Percentiles rank a stretch among this genome's conserved stretches.
Conservation (phyloP, 2,113 vertebrate genomes). For the Orthochromis malagaraziensis region DNA sequence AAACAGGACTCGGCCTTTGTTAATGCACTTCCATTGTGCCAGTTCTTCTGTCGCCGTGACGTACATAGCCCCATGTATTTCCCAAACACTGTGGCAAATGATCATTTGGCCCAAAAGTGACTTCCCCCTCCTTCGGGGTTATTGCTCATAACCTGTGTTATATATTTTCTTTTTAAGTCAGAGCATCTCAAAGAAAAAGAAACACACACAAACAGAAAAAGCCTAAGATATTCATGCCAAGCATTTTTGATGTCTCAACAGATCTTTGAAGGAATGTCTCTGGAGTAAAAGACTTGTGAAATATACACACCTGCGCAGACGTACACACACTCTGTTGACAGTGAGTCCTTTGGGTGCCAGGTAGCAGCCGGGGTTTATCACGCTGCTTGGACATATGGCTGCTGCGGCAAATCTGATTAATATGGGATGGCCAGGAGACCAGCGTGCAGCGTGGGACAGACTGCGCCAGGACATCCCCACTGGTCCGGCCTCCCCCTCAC, state of each 20-base stretch:
- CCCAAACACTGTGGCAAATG: constrained; percentile 27
- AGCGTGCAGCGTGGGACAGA: constrained; percentile 54
- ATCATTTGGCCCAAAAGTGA: constrained; percentile 20
- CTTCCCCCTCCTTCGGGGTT: constrained; percentile 28
- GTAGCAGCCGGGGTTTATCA: constrained; percentile 66
- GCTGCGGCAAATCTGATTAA: constrained; percentile 74
- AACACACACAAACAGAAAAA: background rate
- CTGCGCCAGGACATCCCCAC: constrained; percentile 67
- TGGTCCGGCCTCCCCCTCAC: constrained; percentile 44
- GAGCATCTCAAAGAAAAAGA: background rate
- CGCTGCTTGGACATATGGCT: constrained; percentile 75
- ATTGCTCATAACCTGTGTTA: background rate
- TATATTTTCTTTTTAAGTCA: background rate
- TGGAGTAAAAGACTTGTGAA: constrained; percentile 17
- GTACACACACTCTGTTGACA: constrained; percentile 42
- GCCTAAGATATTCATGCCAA: background rate
- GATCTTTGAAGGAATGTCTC: constrained; percentile 32
- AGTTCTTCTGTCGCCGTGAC: constrained; percentile 48
- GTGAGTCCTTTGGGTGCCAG: constrained; percentile 47
- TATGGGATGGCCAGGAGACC: constrained; percentile 60
- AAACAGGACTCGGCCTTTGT: constrained; percentile 23
- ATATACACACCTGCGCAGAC: constrained; percentile 9
- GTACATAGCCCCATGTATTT: constrained; percentile 51
- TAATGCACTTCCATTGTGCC: constrained; percentile 23
- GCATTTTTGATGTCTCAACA: constrained; percentile 12